Percentiles rank a stretch among this genome's conserved stretches.
Evolutionary conservation across 1,140 invertebrate genomes (phyloP).

Genomic region (Chironomus striatipennis): DNA sequence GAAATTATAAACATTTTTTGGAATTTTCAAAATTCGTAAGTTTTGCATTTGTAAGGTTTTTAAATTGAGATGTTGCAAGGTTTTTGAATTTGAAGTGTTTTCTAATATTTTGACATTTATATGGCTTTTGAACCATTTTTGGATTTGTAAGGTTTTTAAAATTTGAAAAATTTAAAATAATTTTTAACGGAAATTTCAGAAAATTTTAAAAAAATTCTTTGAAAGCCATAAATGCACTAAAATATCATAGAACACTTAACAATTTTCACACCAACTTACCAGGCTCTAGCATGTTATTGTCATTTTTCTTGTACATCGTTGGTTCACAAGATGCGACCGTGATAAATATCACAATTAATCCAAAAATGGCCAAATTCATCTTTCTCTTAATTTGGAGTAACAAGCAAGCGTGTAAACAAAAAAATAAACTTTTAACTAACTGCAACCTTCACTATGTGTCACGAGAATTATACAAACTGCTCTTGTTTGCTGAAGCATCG

Average conservation of each 20-base stretch:
- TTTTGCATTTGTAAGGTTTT: no score
- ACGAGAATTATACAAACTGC: no score
- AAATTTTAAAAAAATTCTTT: not conserved
- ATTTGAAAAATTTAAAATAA: not conserved
- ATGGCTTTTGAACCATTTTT: not conserved
- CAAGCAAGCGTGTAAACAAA: not conserved
- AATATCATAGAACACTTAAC: not conserved
- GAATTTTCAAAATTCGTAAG: no score
- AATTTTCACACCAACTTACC: not conserved
- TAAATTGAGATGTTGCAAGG: no score
- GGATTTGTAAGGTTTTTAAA: not conserved
- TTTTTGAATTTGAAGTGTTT: no score
- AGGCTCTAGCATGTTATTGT: not conserved
- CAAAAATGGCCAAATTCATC: not conserved
- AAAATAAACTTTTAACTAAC: no score
- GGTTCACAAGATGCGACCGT: not conserved
- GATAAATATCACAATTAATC: not conserved
- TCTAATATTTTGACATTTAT: no score
- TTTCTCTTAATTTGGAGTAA: not conserved
- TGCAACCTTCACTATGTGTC: no score
- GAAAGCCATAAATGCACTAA: not conserved
- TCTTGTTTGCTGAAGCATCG: no score
- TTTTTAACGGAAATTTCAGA: not conserved
- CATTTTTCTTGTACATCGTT: slow-evolving; percentile 16
- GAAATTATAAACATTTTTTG: no score